Conservation (phyloP, 1,140 invertebrate genomes). For the Drosophila kikkawai region DNA sequence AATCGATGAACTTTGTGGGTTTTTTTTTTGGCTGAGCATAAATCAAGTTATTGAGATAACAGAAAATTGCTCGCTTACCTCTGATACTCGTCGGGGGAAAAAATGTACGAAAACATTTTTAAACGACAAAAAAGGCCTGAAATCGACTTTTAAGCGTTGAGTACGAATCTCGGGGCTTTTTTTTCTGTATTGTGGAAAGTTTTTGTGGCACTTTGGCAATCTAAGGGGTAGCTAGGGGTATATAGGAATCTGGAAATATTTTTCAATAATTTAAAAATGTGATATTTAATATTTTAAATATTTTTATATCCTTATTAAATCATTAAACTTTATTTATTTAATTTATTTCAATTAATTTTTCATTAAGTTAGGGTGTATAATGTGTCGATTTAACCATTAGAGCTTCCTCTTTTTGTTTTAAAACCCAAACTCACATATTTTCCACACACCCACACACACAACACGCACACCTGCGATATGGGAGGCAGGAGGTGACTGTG, state of each 20-base stretch:
- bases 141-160: slow-evolving; percentile 47
- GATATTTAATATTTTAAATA: too few species aligned
- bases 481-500: background rate
- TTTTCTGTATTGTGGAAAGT: background rate
- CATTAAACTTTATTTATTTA: background rate
- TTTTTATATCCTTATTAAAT: too few species aligned
- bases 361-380: background rate
- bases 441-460: background rate
- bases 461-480: slow-evolving; percentile 31
- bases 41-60: slow-evolving; percentile 76
- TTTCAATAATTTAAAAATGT: background rate
- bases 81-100: slow-evolving; percentile 27
- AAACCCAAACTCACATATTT: background rate
- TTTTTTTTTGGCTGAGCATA: slow-evolving; percentile 45
- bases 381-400: slow-evolving; percentile 9
- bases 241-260: too few species aligned
- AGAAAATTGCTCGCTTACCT: slow-evolving; percentile 54
- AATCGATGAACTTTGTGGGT: slow-evolving; percentile 44
- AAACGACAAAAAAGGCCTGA: slow-evolving; percentile 8
- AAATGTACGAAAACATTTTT: slow-evolving; percentile 17
- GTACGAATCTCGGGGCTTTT: slow-evolving; percentile 13
- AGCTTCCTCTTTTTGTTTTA: background rate
- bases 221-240: slow-evolving; percentile 1
- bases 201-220: slow-evolving; percentile 12
- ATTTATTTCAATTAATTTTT: background rate